phyloP scores from a whole-genome alignment of 2,888 invertebrate genomes.

The Tenthredo amoena region DNA sequence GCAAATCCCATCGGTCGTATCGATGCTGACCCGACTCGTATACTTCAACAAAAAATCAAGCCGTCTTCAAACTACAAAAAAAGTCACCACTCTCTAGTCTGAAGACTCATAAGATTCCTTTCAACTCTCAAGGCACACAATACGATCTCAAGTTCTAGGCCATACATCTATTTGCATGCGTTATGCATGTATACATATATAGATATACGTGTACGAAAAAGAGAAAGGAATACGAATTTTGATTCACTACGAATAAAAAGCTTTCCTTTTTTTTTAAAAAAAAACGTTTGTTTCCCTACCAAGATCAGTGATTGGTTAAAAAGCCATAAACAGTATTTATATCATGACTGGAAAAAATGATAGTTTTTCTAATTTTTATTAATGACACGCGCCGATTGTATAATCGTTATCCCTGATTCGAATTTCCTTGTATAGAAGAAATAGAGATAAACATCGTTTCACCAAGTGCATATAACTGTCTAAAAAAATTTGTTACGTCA shows the following conservation, averaged over 20 bases:
- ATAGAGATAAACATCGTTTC: too few species aligned
- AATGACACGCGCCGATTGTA: too few species aligned
- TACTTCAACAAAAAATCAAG: conserved; percentile 73
- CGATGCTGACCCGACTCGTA: conserved; percentile 83
- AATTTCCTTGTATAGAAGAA: too few species aligned
- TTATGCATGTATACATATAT: neutral
- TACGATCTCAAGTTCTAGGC: neutral
- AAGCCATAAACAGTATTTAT: too few species aligned
- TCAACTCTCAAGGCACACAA: neutral
- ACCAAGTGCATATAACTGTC: too few species aligned
- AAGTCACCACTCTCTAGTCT: neutral
- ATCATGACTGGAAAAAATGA: too few species aligned
- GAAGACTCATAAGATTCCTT: neutral
- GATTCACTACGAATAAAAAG: neutral
- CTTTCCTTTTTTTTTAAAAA: neutral
- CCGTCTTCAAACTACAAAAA: neutral
- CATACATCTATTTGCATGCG: neutral
- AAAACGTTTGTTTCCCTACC: neutral
- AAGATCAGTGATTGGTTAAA: neutral
- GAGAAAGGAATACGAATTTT: neutral
- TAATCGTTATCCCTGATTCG: too few species aligned
- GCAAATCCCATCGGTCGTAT: conserved; percentile 85
- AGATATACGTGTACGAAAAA: neutral
- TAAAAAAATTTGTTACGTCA: neutral
- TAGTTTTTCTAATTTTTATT: too few species aligned